These are phyloP conservation scores for Aplidium turbinatum DNA, from an alignment of 23 tunicate genomes.

Conservation along the genomic window DNA sequence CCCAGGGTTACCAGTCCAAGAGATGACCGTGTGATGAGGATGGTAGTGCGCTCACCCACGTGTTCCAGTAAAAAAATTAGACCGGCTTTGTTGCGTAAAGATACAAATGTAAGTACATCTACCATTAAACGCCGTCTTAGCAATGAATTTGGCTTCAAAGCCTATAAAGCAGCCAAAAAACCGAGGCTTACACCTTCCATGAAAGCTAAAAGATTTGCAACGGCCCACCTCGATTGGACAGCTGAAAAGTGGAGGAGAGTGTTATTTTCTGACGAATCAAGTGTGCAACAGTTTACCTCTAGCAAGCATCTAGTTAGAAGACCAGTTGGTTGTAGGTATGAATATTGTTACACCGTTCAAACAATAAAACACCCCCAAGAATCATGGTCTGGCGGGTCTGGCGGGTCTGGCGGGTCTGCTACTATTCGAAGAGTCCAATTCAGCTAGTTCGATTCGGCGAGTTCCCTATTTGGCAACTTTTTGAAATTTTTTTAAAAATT, in stretches of 20 bases:
- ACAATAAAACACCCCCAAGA: slow-evolving; percentile 27
- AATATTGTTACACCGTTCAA: slow-evolving; percentile 6
- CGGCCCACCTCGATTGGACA: slow-evolving; percentile 23
- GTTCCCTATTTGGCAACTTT: too few species aligned
- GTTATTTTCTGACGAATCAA: slow-evolving; percentile 26
- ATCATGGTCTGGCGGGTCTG: slow-evolving; percentile 15
- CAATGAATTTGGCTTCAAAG: slow-evolving; percentile 13
- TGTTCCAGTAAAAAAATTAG: slow-evolving; percentile 19
- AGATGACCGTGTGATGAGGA: slow-evolving; percentile 17
- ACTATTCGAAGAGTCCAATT: too few species aligned
- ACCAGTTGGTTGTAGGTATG: slow-evolving; percentile 8
- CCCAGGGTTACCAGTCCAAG: slow-evolving; percentile 21
- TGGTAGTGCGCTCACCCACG: slow-evolving; percentile 22
- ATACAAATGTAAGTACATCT: slow-evolving; percentile 8
- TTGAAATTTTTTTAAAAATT: too few species aligned
- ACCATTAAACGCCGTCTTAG: slow-evolving; percentile 17
- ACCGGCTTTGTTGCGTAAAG: slow-evolving; percentile 23
- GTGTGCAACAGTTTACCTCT: slow-evolving; percentile 13
- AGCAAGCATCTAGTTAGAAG: slow-evolving; percentile 21
- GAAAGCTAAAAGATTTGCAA: slow-evolving; percentile 31
- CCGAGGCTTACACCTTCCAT: slow-evolving; percentile 24
- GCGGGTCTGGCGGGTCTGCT: too few species aligned
- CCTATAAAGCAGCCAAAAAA: slow-evolving; percentile 25
- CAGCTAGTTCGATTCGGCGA: too few species aligned
- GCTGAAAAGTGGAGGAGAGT: slow-evolving; percentile 5